Percentiles rank a stretch among this genome's conserved stretches.
Conservation (phyloP, 1,140 invertebrate genomes). For the Cepaea nemoralis region DNA sequence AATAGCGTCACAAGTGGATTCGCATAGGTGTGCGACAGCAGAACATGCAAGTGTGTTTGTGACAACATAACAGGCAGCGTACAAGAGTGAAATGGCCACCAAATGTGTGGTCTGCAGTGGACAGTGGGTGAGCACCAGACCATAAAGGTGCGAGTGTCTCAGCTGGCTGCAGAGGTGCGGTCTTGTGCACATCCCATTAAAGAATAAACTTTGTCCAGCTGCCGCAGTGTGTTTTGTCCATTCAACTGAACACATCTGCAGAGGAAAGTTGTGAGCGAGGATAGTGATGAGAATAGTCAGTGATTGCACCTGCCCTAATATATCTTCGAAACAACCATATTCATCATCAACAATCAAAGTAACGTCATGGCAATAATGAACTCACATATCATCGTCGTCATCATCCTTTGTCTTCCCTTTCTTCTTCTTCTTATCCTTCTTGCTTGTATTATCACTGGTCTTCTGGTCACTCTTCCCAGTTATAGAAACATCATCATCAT, state of each 20-base stretch:
- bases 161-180: too few relatives aligned
- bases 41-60: too few relatives aligned
- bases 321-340: background rate
- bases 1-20: too few relatives aligned
- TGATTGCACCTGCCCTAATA: background rate
- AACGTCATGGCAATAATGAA: too few relatives aligned
- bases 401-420: slow-evolving; percentile 47
- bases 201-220: background rate
- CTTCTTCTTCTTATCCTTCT: slow-evolving; percentile 44
- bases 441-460: slow-evolving; percentile 8
- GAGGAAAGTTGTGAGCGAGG: background rate
- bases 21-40: too few relatives aligned
- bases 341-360: background rate
- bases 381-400: slow-evolving; percentile 44
- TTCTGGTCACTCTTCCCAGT: slow-evolving; percentile 2
- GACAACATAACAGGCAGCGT: too few relatives aligned
- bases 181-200: background rate
- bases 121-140: too few relatives aligned
- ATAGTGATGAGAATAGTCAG: background rate
- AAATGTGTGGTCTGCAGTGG: too few relatives aligned
- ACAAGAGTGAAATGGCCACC: too few relatives aligned
- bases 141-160: too few relatives aligned
- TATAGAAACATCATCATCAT: slow-evolving; percentile 20
- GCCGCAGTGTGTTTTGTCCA: background rate
- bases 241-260: background rate